Evolutionary conservation across 2,888 invertebrate genomes (phyloP), one percentile per base, ranked within the genome.

Genomic region (Drepana falcataria): DNA sequence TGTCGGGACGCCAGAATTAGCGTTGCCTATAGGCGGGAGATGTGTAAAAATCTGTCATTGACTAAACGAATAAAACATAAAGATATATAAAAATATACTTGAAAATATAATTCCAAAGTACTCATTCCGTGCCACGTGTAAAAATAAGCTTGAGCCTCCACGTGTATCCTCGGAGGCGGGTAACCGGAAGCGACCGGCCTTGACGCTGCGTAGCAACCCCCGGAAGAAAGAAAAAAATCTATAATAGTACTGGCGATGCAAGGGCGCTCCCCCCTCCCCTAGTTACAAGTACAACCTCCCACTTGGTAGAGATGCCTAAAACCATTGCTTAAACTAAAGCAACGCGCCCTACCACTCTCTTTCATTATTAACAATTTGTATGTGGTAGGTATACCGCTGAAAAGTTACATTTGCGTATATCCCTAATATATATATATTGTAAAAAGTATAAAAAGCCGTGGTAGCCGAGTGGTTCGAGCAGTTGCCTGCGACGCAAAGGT

Each of bases 171-270:
- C 60, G 69, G 53, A 59, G 56, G 61, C 56, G 69, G 67, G 76
- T 73, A 73, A 73, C 77, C 80, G 83, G 84, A 83, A 83, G 81
- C 74, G 60, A 64, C 57, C 79, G 83, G 75, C 87, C 85, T 85
- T 83, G 85, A 75, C 76, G 71, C 70, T 66, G 77, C 83, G 75
- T 81, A 74, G 80, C 83, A 80, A 82, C 84, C 81, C 77, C 76
- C 74, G 74, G 75, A 75, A 75, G 76, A 78, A 76, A 72, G 68
- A 71, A 83, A 81, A 86, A 87, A 87, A 87, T 87, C 86, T 85
- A 87, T 86, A 85, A 78, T 75, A 79, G 69, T 71, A 69, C 68
- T 40, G 64, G 70, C 68, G 74, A 71, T 75, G 80, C 79, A 78
- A 65, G 73, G 77, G 75, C 64, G 75, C 73, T 63, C 71, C 5